Evolutionary conservation across 1,140 invertebrate species (phyloP).

Genomic region (Epicauta chinensis): DNA sequence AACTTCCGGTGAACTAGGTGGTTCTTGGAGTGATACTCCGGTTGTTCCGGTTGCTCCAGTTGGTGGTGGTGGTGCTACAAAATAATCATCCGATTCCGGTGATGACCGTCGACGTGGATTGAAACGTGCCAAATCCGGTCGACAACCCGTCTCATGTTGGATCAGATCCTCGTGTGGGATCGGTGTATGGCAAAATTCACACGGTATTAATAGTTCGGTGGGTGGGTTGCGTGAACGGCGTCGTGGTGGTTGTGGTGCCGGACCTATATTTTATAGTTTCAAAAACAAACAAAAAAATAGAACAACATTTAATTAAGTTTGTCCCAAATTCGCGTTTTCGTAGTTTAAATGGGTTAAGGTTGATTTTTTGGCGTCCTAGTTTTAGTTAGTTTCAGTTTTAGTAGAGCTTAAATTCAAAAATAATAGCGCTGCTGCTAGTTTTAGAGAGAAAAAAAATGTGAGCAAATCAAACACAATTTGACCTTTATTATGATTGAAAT

Average conservation of each 20-base stretch:
- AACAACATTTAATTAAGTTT: too few relatives aligned
- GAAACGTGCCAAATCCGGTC: constrained; percentile 32
- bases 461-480: constrained; percentile 4
- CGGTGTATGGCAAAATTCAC: constrained; percentile 37
- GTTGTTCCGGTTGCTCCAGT: too few relatives aligned
- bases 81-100: constrained; percentile 29
- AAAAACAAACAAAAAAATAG: background rate
- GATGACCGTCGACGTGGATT: constrained; percentile 26
- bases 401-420: too few relatives aligned
- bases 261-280: constrained; percentile 13
- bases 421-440: too few relatives aligned
- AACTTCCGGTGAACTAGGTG: constrained; percentile 32
- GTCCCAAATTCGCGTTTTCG: too few relatives aligned
- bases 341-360: constrained; percentile 1
- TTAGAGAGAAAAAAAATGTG: too few relatives aligned
- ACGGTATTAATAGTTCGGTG: constrained; percentile 37
- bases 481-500: constrained; percentile 41
- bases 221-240: constrained; percentile 36
- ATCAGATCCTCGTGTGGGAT: constrained; percentile 39
- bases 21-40: too few relatives aligned
- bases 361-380: too few relatives aligned
- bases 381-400: too few relatives aligned
- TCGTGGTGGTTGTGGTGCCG: constrained; percentile 31
- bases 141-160: constrained; percentile 36
- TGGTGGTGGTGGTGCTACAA: constrained; percentile 22